Percentiles rank a stretch among this genome's conserved stretches.
These are phyloP conservation scores for Meloidogyne floridensis DNA, from an alignment of 1,140 invertebrate species.

Conservation along the genomic window DNA sequence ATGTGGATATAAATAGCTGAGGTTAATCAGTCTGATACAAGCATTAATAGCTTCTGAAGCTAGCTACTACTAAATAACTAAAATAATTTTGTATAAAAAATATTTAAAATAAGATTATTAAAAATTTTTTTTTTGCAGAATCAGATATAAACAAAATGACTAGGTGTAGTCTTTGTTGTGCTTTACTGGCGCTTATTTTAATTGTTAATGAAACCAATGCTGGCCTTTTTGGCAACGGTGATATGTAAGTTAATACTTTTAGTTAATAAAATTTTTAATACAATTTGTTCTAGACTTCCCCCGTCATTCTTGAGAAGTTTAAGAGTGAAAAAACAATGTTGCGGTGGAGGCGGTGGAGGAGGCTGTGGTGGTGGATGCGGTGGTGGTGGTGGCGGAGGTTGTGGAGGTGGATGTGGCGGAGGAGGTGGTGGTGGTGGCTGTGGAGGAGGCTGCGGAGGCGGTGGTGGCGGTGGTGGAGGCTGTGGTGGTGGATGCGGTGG, in stretches of 20 bases:
- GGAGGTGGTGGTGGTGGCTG: background rate
- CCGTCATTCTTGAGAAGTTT: background rate
- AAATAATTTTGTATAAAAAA: background rate
- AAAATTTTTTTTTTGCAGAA: background rate
- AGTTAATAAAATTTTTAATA: background rate
- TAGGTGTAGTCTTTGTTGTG: background rate
- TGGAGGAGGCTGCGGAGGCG: background rate
- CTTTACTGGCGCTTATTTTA: background rate
- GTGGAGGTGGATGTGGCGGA: background rate
- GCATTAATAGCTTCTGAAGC: background rate
- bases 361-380: background rate
- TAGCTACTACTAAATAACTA: no score
- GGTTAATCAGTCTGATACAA: background rate
- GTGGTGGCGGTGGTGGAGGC: background rate
- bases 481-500: background rate
- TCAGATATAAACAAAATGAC: background rate
- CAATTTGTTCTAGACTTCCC: background rate
- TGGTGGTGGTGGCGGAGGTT: background rate
- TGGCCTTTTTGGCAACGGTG: background rate
- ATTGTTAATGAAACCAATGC: background rate
- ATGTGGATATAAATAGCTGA: background rate
- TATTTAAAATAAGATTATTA: background rate
- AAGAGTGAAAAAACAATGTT: background rate
- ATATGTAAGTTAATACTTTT: background rate
- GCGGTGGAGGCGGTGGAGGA: background rate